A percentile compares a stretch with the other conserved stretches of the same genome.
Conservation (phyloP, 2,797 vertebrate species). For the Falco rusticolus region DNA sequence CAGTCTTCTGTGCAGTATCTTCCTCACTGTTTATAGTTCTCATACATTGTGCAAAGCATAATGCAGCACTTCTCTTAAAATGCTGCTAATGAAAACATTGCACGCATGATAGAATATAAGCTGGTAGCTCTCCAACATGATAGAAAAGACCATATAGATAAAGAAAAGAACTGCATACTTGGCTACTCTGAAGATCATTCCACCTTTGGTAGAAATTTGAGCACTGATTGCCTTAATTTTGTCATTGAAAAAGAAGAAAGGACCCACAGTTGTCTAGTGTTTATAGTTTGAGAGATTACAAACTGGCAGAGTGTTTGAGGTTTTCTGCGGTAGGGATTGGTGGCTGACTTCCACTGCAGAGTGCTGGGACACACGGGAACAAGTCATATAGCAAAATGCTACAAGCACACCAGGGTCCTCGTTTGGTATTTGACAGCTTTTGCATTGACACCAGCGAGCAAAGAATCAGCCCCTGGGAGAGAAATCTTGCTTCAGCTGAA, state of each 20-base stretch:
- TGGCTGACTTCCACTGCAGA: not conserved
- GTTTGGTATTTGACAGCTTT: not conserved
- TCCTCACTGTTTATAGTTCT: fast-evolving
- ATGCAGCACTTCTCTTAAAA: not conserved
- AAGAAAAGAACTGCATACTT: not conserved
- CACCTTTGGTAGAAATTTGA: not conserved
- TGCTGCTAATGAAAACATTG: not conserved
- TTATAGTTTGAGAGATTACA: not conserved
- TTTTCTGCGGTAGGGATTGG: not conserved
- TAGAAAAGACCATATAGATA: not conserved
- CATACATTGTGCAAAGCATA: not conserved
- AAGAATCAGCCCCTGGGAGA: not conserved
- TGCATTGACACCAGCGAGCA: not conserved
- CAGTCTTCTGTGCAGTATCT: not conserved
- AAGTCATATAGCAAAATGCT: not conserved
- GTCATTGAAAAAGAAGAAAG: not conserved
- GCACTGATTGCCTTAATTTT: not conserved
- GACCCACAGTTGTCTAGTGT: not conserved
- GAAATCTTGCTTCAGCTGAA: not conserved
- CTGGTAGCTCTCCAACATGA: not conserved
- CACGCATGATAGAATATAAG: not conserved
- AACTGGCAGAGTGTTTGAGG: not conserved
- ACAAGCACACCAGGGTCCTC: not conserved
- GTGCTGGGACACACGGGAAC: not conserved
- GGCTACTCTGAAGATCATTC: not conserved